Percentiles rank a stretch among this genome's conserved stretches.
Evolutionary conservation across 2,888 invertebrate genomes (phyloP).

Genomic region (Luperina testacea): DNA sequence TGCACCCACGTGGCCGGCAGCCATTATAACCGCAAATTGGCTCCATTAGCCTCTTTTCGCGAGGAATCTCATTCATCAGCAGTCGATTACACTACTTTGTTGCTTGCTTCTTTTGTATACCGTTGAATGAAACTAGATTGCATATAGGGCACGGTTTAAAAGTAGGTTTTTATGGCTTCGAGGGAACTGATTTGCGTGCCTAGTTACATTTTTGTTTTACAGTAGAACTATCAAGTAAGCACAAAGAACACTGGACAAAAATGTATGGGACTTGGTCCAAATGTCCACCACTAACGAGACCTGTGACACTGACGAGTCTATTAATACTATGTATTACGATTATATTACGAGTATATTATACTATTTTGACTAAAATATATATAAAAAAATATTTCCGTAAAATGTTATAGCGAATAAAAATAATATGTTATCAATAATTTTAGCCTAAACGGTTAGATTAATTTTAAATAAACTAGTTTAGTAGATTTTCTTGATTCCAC

Average conservation of each 20-base stretch:
- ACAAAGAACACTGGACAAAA: neutral
- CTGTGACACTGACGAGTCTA: neutral
- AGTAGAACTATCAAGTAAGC: neutral
- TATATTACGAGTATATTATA: too few species aligned
- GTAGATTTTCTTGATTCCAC: neutral
- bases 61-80: constrained; percentile 75
- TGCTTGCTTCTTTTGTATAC: constrained; percentile 65
- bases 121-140: constrained; percentile 62
- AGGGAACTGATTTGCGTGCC: neutral
- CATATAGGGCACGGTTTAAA: constrained; percentile 44
- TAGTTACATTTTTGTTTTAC: constrained; percentile 2
- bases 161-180: constrained; percentile 19
- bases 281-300: neutral
- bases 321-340: neutral
- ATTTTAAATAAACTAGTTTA: neutral
- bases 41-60: constrained; percentile 78
- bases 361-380: neutral
- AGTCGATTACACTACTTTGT: constrained; percentile 76
- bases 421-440: too few species aligned
- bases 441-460: neutral
- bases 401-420: too few species aligned
- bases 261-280: neutral
- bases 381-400: neutral
- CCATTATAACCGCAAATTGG: constrained; percentile 79
- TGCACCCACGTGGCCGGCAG: constrained; percentile 72